Base-by-base conservation (phyloP, 2,797 vertebrate species). In the Allobates femoralis region DNA sequence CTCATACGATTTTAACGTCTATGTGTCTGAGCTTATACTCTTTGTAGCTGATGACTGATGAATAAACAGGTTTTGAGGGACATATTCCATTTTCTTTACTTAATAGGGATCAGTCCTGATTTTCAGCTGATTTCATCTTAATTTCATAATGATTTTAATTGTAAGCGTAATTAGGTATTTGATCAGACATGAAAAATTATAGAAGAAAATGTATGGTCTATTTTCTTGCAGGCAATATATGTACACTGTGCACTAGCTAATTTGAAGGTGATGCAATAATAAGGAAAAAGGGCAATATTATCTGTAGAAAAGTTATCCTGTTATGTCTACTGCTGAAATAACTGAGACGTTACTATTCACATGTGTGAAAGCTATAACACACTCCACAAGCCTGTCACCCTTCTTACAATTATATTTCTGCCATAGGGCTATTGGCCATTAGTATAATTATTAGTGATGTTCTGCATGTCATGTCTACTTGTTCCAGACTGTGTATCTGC, bases 381-480 rank as follows among this genome's bases (percentile, higher is more conserved):
- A 32, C 30, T 34, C 53, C 64, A 77, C 5, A 58, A 62, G 21
- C 26, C 53, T 79, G 76, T 79, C 84, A 79, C 12, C 58, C 66
- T 73, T 50, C 32, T 60, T 64, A 84, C 56, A 84, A 34, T 53
- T 28, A 64, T n/a, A 23, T 62, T 34, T 51, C 16, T 84, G 50
- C 67, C 81, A 82, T 58, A 28, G 32, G 32, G 32, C 16, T 73
- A 50, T 18, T 30, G 71, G 32, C 53, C 71, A 84, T 75, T 74
- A 75, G 56, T 60, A 51, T 73, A 83, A 83, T 75, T 60, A 84
- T 62, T 62, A 32, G 34, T 84, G 53, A 74, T 46, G 34, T 15
- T 60, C 62, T 26, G 34, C 69, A 74, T 74, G 67, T 74, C 55
- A 55, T 74, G 81, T 30, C 53, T 83, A 30, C 64, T 81, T 69